Conservation (phyloP, 2,113 vertebrate genomes). For the Hypocryptadius cinnamomeus region DNA sequence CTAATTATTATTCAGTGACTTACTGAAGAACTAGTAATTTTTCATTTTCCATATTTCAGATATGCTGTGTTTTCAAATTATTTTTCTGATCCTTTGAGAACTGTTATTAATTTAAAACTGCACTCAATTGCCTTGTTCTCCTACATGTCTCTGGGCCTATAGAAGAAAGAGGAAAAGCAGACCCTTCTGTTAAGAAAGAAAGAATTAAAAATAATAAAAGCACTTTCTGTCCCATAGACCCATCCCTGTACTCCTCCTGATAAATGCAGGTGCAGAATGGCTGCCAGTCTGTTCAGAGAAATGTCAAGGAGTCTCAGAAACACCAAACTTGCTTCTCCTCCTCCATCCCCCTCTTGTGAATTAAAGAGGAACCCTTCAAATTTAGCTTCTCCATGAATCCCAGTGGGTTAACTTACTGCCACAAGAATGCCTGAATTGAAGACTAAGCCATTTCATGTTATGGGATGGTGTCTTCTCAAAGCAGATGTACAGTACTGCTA, state of each 20-base stretch:
- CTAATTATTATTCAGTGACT: background rate
- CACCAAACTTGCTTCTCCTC: background rate
- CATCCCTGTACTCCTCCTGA: background rate
- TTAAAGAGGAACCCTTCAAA: background rate
- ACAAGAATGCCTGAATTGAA: background rate
- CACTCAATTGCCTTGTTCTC: background rate
- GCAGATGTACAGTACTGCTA: background rate
- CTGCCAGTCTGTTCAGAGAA: conserved; percentile 17
- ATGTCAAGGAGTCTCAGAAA: background rate
- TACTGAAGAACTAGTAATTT: background rate
- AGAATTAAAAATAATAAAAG: background rate
- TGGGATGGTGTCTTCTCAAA: conserved; percentile 5
- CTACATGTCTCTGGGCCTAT: background rate
- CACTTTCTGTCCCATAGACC: background rate
- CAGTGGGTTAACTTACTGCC: background rate
- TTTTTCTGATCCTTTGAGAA: background rate
- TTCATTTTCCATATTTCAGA: background rate
- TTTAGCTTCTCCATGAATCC: background rate
- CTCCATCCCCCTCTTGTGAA: background rate
- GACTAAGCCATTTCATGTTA: conserved; percentile 3
- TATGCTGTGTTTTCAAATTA: background rate
- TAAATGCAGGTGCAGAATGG: background rate
- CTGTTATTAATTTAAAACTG: background rate
- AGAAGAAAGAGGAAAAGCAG: background rate
- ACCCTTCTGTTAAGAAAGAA: background rate